Evolutionary conservation across 92 coral and sea anemone species (phyloP).

Genomic region (Heteractis magnifica): DNA sequence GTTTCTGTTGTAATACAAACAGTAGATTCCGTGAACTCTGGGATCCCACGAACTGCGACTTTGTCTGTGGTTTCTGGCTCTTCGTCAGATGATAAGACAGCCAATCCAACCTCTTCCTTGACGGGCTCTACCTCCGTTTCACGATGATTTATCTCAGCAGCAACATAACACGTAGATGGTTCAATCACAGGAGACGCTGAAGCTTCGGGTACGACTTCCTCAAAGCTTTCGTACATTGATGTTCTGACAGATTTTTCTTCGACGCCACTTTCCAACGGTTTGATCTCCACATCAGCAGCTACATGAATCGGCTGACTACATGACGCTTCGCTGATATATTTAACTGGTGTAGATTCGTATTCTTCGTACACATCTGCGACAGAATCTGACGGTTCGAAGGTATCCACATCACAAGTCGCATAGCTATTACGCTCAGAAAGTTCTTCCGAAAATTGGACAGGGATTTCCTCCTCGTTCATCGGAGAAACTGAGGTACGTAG

Average conservation of each 20-base stretch:
- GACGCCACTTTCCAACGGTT: constrained; percentile 21
- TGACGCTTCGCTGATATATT: background rate
- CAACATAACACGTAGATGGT: constrained; percentile 27
- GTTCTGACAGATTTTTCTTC: constrained; percentile 27
- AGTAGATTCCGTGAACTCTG: constrained; percentile 25
- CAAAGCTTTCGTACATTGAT: constrained; percentile 31
- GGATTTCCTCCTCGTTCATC: constrained; percentile 5
- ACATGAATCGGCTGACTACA: constrained; percentile 16
- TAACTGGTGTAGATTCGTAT: constrained; percentile 5
- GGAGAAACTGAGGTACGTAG: constrained; percentile 14
- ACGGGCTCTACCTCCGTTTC: constrained; percentile 19
- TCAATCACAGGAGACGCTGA: constrained; percentile 10
- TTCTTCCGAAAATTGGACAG: constrained; percentile 37
- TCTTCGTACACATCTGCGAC: constrained; percentile 53
- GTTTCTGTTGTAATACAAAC: constrained; percentile 42
- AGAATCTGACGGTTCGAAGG: constrained; percentile 38
- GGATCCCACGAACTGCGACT: constrained; percentile 15
- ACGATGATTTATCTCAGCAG: constrained; percentile 24
- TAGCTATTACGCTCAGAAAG: constrained; percentile 1
- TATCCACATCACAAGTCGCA: constrained; percentile 28
- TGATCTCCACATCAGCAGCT: constrained; percentile 24
- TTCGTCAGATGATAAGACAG: constrained; percentile 12
- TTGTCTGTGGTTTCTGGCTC: constrained; percentile 32
- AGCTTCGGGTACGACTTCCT: constrained; percentile 28
- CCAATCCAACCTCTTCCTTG: constrained; percentile 21